Conservation (phyloP, 1,140 invertebrate genomes). For the Drosophila bocki region DNA sequence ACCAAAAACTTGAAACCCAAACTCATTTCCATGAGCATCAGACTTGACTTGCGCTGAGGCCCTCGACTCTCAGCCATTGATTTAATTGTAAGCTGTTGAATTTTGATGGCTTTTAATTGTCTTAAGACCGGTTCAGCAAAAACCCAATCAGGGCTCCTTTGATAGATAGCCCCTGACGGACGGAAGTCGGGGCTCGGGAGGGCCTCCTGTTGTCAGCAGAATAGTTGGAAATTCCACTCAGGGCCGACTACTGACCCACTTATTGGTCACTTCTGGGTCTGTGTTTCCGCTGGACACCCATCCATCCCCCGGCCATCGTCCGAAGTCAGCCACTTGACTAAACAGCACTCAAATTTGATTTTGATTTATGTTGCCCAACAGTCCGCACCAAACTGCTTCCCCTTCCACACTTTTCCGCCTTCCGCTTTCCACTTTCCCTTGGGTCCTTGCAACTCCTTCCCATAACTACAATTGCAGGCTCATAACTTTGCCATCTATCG, state of each 20-base stretch:
- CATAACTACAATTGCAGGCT: conserved; percentile 67
- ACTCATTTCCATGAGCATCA: conserved; percentile 44
- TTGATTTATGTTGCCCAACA: conserved; percentile 77
- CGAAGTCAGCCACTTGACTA: conserved; percentile 71
- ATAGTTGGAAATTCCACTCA: conserved; percentile 69
- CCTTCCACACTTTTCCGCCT: conserved; percentile 11
- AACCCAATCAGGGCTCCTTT: conserved; percentile 62
- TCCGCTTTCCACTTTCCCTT: conserved; percentile 7
- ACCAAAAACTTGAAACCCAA: conserved; percentile 22
- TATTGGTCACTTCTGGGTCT: conserved; percentile 77
- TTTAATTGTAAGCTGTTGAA: conserved; percentile 79
- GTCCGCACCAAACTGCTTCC: conserved; percentile 23
- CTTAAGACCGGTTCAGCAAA: conserved; percentile 59
- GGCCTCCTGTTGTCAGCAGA: conserved; percentile 54
- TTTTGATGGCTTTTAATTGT: conserved; percentile 81
- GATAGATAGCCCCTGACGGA: conserved; percentile 6
- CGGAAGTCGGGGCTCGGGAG: background rate
- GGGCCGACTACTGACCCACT: conserved; percentile 77
- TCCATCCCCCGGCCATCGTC: conserved; percentile 4
- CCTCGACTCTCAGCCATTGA: conserved; percentile 50
- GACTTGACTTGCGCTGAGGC: conserved; percentile 24
- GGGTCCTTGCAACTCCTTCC: background rate
- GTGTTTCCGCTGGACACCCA: conserved; percentile 53
- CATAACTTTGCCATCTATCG: conserved; percentile 78
- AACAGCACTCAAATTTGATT: conserved; percentile 83